phyloP scores from a whole-genome alignment of 2,888 invertebrate genomes.

The Meliscaeva auricollis region DNA sequence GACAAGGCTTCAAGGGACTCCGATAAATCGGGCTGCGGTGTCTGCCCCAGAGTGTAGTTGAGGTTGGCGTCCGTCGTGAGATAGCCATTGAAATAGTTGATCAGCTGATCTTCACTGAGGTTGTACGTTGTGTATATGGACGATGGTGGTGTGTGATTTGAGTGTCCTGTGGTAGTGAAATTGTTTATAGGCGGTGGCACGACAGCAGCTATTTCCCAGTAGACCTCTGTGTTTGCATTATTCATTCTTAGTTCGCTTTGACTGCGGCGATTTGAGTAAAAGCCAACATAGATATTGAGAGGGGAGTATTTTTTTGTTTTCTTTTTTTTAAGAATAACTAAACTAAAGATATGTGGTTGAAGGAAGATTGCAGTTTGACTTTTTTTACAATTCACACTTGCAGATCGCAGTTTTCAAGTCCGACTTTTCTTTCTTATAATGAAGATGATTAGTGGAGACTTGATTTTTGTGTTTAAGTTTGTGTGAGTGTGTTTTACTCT shows the following conservation, averaged over 20 bases:
- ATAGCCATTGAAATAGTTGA: constrained; percentile 82
- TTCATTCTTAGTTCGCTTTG: constrained; percentile 79
- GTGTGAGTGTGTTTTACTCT: no score
- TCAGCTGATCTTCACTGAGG: constrained; percentile 82
- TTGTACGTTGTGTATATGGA: constrained; percentile 82
- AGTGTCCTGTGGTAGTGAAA: constrained; percentile 41
- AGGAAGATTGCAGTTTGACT: constrained; percentile 17
- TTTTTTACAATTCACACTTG: constrained; percentile 48
- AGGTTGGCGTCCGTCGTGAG: constrained; percentile 66
- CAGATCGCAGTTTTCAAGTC: constrained; percentile 15
- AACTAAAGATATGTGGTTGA: constrained; percentile 66
- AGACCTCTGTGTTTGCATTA: constrained; percentile 80
- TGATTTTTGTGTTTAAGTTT: constrained; percentile 1
- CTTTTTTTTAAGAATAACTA: not conserved
- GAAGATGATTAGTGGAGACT: not conserved
- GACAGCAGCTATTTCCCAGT: constrained; percentile 78
- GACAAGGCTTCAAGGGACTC: constrained; percentile 85
- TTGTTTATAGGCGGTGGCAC: constrained; percentile 76
- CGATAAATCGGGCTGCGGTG: constrained; percentile 82
- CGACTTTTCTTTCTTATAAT: constrained; percentile 8
- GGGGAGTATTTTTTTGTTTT: not conserved
- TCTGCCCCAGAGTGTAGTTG: constrained; percentile 73
- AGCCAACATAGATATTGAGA: constrained; percentile 58
- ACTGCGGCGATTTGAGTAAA: constrained; percentile 47
- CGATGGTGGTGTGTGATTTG: constrained; percentile 70